Evolutionary conservation across 2,797 vertebrate genomes (phyloP).

Genomic region (Thaleichthys pacificus): DNA sequence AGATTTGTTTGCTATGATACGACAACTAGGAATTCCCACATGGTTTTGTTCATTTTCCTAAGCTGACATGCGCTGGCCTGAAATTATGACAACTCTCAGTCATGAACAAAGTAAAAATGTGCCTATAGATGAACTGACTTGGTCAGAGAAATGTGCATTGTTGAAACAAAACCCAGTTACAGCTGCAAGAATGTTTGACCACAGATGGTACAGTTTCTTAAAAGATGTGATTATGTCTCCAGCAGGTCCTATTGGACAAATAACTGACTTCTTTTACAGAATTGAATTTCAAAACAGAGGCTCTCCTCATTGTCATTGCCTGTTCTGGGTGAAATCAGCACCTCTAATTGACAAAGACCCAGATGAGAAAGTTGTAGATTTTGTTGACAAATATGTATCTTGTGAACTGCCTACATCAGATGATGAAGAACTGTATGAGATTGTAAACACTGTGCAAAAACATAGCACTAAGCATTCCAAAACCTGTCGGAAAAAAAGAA

Average conservation of each 20-base stretch:
- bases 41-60: neutral
- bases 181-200: slow-evolving; percentile 7
- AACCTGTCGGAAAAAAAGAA: neutral
- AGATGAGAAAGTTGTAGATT: slow-evolving; percentile 9
- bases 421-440: neutral
- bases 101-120: neutral
- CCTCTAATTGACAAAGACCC: slow-evolving; percentile 9
- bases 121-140: neutral
- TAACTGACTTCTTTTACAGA: slow-evolving; percentile 22
- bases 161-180: slow-evolving; percentile 7
- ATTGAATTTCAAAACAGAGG: slow-evolving; percentile 35
- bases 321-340: slow-evolving; percentile 6
- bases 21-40: slow-evolving; percentile 2
- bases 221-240: slow-evolving; percentile 19
- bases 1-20: neutral
- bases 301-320: slow-evolving; percentile 18
- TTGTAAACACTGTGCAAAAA: slow-evolving; percentile 3
- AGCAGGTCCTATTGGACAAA: slow-evolving; percentile 22
- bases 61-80: too few species aligned
- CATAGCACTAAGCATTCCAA: neutral
- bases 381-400: neutral
- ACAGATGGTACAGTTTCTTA: neutral
- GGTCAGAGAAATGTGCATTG: neutral
- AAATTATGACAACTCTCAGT: neutral
- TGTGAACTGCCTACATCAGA: neutral